Conservation (phyloP, 2,797 vertebrate species). For the Gymnoscopelus microlampas region DNA sequence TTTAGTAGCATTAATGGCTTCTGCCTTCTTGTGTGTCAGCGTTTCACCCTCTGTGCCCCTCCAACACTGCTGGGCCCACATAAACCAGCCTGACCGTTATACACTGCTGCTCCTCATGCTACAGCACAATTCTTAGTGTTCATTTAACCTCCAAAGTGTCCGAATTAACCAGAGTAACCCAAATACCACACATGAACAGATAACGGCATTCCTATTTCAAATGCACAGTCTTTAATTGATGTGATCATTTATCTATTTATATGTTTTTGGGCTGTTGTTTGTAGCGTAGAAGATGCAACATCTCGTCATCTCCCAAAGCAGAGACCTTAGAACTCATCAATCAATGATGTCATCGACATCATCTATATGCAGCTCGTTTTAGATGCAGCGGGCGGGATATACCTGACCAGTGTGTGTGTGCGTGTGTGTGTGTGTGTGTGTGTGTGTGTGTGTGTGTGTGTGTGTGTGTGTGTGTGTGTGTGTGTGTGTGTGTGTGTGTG, state of each 20-base stretch:
- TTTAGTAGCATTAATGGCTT: slow-evolving; percentile 91
- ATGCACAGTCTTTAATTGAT: too few species aligned
- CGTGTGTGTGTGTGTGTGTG: slow-evolving; percentile 11
- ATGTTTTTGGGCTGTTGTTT: too few species aligned
- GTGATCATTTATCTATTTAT: too few species aligned
- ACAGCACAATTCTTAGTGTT: too few species aligned
- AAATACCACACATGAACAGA: too few species aligned
- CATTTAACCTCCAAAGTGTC: too few species aligned
- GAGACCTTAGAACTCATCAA: slow-evolving; percentile 14
- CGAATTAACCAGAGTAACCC: too few species aligned
- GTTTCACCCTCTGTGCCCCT: slow-evolving; percentile 78
- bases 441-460: not conserved
- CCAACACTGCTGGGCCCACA: slow-evolving; percentile 80
- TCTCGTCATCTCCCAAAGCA: not conserved
- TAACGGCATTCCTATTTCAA: too few species aligned
- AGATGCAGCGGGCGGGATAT: slow-evolving; percentile 51
- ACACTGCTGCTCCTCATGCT: slow-evolving; percentile 49
- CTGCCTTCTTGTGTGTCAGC: slow-evolving; percentile 86
- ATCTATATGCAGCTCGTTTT: slow-evolving; percentile 22
- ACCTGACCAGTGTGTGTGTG: slow-evolving; percentile 32
- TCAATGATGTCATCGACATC: slow-evolving; percentile 26
- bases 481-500: not conserved
- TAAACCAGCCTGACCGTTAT: slow-evolving; percentile 75
- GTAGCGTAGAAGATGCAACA: not conserved
- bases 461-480: slow-evolving; percentile 19